Conservation (phyloP, 2,797 vertebrate genomes). For the Pteropus rufus region DNA sequence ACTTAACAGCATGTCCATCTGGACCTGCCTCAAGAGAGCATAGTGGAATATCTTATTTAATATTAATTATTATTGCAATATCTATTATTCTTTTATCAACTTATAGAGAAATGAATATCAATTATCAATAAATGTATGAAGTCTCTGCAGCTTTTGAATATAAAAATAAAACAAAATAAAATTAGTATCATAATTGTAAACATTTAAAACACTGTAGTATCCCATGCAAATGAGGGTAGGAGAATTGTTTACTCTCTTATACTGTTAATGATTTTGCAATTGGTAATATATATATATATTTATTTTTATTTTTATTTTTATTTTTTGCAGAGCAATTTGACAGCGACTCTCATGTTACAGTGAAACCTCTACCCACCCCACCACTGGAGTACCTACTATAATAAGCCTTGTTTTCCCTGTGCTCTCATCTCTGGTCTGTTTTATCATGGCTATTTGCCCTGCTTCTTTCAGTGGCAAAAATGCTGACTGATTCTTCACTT, state of each 20-base stretch:
- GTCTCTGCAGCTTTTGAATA: background rate
- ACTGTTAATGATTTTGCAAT: background rate
- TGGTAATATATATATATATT: no score
- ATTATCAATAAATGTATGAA: background rate
- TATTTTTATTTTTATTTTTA: background rate
- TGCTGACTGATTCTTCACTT: background rate
- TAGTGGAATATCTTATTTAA: background rate
- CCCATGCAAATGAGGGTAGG: background rate
- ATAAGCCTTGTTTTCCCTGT: background rate
- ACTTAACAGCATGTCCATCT: background rate
- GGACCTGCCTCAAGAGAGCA: background rate
- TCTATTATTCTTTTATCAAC: background rate
- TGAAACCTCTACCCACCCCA: background rate
- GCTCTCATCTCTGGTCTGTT: background rate
- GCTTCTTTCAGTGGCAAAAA: background rate
- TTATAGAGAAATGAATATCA: background rate
- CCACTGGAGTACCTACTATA: background rate
- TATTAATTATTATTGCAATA: background rate
- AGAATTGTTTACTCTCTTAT: background rate
- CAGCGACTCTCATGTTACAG: background rate
- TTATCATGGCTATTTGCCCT: background rate
- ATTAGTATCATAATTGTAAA: background rate
- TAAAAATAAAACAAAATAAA: background rate
- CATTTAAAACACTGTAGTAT: background rate
- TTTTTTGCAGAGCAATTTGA: background rate